Evolutionary conservation across 2,888 invertebrate species (phyloP).

Genomic region (Cryptus viduatorius): DNA sequence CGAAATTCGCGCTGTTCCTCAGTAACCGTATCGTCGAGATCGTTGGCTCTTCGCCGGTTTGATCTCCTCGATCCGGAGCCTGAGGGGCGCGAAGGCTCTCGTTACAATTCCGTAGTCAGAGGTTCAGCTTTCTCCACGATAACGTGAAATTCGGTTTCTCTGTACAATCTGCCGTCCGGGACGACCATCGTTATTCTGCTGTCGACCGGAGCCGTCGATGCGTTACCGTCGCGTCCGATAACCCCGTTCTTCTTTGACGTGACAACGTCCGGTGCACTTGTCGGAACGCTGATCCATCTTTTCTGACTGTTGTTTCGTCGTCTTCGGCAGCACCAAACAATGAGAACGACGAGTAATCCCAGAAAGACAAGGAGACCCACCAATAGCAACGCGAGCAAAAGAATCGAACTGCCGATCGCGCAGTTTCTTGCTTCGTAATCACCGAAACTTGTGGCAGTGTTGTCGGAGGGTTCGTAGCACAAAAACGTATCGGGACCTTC

Average conservation of each 20-base stretch:
- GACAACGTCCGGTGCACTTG: constrained; percentile 82
- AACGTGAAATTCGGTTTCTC: constrained; percentile 94
- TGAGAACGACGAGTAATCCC: constrained; percentile 71
- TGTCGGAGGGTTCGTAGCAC: constrained; percentile 74
- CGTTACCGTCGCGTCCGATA: constrained; percentile 83
- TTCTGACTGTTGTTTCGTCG: constrained; percentile 83
- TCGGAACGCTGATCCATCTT: constrained; percentile 83
- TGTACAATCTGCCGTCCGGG: constrained; percentile 93
- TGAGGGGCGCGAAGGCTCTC: constrained; percentile 76
- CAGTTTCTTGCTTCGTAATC: constrained; percentile 80
- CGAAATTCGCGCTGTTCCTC: constrained; percentile 69
- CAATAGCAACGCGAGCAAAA: constrained; percentile 76
- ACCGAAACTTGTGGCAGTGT: constrained; percentile 74
- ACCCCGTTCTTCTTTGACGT: constrained; percentile 85
- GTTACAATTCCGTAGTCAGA: constrained; percentile 91
- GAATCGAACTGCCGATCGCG: constrained; percentile 77
- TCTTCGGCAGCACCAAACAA: constrained; percentile 81
- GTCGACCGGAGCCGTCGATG: constrained; percentile 78
- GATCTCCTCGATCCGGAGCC: constrained; percentile 70
- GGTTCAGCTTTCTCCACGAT: constrained; percentile 94
- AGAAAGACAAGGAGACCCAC: constrained; percentile 73
- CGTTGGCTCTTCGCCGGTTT: constrained; percentile 67
- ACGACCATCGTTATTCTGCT: constrained; percentile 87
- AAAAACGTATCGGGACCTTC: constrained; percentile 80
- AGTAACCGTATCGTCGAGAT: constrained; percentile 55